Base-by-base conservation (phyloP, 2,797 vertebrate genomes). In the Dipus sagitta region DNA sequence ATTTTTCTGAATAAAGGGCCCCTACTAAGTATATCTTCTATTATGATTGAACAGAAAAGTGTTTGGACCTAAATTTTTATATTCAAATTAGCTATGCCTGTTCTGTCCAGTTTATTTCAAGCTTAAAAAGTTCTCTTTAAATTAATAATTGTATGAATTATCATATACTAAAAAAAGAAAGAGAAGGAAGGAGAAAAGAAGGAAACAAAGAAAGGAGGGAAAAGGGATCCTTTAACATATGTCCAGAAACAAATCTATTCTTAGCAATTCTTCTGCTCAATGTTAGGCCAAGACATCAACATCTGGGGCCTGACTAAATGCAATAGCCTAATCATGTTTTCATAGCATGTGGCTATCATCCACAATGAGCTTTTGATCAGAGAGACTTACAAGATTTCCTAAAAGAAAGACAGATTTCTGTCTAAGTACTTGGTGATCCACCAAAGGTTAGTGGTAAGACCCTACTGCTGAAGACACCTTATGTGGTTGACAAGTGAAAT, bases 141-240 rank as follows among this genome's bases (percentile, higher is more conserved):
- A 86, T 54, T 77, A 95, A 94, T 12, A 90, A 87, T 75, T 79
- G 38, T 30, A 60, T 81, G 60, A 84, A 75, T 70, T 74, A 30
- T 23, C 7, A 47, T 30, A 67, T 72, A 18, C 64, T 6, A 38
- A 38, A 38, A 38, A 1, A 17, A n/a, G 68, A 65, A 67, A 17
- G 17, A 13, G 26, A 14, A 64, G 24, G 8, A 64, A 64, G 21
- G 21, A 64, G 28, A 12, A 15, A 2, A 30, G 21, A 70, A 32
- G 23, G 20, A 62, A n/a, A 17, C 18, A 4, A 5, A 1, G 5
- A 1, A 12, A n/a, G 54, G 54, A 58, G 2, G 3, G 11, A 28
- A 4, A 3, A 1, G 1, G 62, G 11, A 71, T 17, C 3, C 68
- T 74, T 74, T 34, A 30, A 70, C 58, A 79, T 17, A 24, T 7